Evolutionary conservation across 2,888 invertebrate species (phyloP), one percentile per base, ranked within the genome.

Genomic region (Yponomeuta cagnagella): DNA sequence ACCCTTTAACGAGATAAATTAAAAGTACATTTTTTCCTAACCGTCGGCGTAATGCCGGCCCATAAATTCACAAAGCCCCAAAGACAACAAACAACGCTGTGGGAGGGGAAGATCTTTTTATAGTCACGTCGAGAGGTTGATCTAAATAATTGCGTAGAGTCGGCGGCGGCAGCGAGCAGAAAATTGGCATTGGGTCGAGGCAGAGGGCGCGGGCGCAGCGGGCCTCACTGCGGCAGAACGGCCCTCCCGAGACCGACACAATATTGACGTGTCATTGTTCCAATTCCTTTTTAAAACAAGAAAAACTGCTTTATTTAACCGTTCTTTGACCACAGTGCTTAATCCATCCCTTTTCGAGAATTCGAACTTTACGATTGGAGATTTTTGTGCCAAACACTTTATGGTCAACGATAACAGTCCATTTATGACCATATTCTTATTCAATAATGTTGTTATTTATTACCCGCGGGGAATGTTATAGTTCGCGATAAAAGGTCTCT

Each of bases 1-100:
- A 92, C 91, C 92, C 92, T 92, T 92, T 92, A 92, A 91, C 90
- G 90, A 91, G 91, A 92, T 90, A 91, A 92, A 92, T 92, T 92
- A 92, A 92, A 92, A 91, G 92, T 90, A 90, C 88, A 90, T 92
- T 92, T 92, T 92, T 92, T 91, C 87, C 87, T 86, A 90, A 91
- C 90, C 88, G 85, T 83, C 83, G 83, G 84, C 80, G 80, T 91
- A 91, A 91, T 89, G 87, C 81, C 76, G 77, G 80, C 88, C 88
- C 81, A 92, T 92, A 92, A 92, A 92, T 92, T 90, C 80, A 81
- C 86, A 87, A 89, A 90, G 88, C 91, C 90, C 92, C 86, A 91
- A 91, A 92, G 92, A 91, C 92, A 90, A 90, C 90, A 89, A 89
- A 84, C 88, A 82, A 80, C 80, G 84, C 75, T 79, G 79, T 81